These are phyloP conservation scores for Macroramphosus scolopax DNA, from an alignment of 2,797 vertebrate genomes.

Conservation along the genomic window DNA sequence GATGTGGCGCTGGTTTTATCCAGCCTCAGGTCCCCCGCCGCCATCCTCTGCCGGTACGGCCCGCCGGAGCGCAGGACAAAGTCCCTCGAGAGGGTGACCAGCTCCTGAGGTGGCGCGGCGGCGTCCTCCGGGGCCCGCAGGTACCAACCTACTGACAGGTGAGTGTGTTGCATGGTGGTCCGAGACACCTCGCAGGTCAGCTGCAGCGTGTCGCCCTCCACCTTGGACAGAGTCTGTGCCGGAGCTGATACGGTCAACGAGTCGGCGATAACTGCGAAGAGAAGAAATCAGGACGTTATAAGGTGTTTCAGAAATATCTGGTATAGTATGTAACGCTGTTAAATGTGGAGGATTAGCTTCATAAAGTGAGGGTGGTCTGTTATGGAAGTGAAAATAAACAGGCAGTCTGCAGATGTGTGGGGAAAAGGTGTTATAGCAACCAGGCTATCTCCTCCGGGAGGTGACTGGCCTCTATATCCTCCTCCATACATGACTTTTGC, in stretches of 20 bases:
- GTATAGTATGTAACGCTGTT: no score
- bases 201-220: slow-evolving; percentile 90
- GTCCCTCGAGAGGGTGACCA: slow-evolving; percentile 89
- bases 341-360: not conserved
- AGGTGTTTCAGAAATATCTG: not conserved
- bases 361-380: slow-evolving; percentile 18
- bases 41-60: slow-evolving; percentile 86
- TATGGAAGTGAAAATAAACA: slow-evolving; percentile 35
- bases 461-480: slow-evolving; percentile 48
- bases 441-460: slow-evolving; percentile 18
- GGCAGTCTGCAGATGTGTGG: slow-evolving; percentile 21
- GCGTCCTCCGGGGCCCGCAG: slow-evolving; percentile 81
- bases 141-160: slow-evolving; percentile 91
- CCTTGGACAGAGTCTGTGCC: slow-evolving; percentile 88
- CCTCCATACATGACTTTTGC: slow-evolving; percentile 43
- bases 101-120: slow-evolving; percentile 74
- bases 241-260: slow-evolving; percentile 82
- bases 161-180: slow-evolving; percentile 88
- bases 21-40: slow-evolving; percentile 87
- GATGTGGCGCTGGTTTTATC: slow-evolving; percentile 89
- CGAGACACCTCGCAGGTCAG: slow-evolving; percentile 89
- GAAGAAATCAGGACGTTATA: slow-evolving; percentile 10
- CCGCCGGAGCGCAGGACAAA: slow-evolving; percentile 87
- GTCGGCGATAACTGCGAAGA: slow-evolving; percentile 88
- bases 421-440: slow-evolving; percentile 37